Percentiles rank a stretch among this genome's conserved stretches.
These are phyloP conservation scores for Chloroceryle inda DNA, from an alignment of 2,797 vertebrate species.

Conservation along the genomic window DNA sequence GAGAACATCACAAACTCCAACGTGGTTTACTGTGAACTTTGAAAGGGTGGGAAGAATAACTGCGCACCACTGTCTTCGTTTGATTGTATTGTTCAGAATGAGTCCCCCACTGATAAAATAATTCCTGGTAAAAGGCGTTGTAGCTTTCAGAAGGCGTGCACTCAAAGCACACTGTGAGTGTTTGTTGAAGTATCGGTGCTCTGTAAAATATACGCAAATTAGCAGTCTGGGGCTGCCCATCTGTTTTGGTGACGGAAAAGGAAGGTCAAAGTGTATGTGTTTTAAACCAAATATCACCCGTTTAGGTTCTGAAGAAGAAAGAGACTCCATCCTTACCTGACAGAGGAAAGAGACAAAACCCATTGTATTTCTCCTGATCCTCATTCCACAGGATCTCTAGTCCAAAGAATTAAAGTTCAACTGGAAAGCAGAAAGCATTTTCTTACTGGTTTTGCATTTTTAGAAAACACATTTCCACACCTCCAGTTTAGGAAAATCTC, in stretches of 20 bases:
- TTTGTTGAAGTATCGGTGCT: neutral
- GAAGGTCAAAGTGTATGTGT: neutral
- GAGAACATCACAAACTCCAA: neutral
- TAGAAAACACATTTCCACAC: neutral
- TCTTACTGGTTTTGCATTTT: neutral
- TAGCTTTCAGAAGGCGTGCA: neutral
- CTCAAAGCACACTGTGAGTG: neutral
- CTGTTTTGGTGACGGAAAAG: neutral
- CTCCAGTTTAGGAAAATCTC: neutral
- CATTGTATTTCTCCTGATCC: neutral
- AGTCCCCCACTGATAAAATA: neutral
- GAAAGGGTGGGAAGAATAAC: neutral
- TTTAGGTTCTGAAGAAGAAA: neutral
- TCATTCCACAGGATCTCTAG: neutral
- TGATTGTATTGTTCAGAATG: neutral
- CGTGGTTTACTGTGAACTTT: neutral
- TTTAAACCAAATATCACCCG: neutral
- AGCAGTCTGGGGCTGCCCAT: neutral
- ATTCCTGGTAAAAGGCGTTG: neutral
- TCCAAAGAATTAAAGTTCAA: neutral
- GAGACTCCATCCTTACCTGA: neutral
- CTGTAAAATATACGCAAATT: neutral
- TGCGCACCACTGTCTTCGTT: fast-evolving
- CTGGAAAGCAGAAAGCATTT: neutral
- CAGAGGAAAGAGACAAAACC: neutral